Percentiles rank a stretch among this genome's conserved stretches.
phyloP scores from a whole-genome alignment of 2,888 invertebrate genomes.

The Mesorhabditis belari region DNA sequence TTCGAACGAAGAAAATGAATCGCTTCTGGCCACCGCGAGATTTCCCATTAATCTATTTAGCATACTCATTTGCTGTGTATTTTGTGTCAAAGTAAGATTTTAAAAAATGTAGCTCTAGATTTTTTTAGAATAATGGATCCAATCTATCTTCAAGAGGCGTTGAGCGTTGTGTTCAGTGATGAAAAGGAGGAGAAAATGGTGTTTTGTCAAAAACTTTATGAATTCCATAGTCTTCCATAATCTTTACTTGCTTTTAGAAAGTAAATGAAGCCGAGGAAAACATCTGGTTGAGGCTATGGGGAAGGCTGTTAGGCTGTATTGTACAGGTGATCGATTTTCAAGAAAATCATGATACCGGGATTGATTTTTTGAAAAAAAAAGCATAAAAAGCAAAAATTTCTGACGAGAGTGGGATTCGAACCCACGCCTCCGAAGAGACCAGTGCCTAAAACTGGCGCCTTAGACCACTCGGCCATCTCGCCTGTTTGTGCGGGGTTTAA shows the following conservation, averaged over 20 bases:
- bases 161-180: neutral
- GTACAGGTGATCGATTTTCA: no score
- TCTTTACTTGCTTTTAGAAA: no score
- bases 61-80: neutral
- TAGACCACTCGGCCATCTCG: slow-evolving; percentile 74
- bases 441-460: slow-evolving; percentile 85
- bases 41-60: neutral
- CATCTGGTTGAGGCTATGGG: no score
- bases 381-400: neutral
- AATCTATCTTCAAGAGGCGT: neutral
- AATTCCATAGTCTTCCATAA: no score
- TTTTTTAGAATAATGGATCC: neutral
- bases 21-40: neutral
- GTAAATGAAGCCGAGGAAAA: no score
- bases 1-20: neutral
- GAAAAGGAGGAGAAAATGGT: no score
- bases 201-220: no score
- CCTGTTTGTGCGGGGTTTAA: no score
- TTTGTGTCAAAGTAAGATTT: neutral
- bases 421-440: slow-evolving; percentile 63
- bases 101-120: neutral
- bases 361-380: no score
- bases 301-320: no score
- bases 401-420: slow-evolving; percentile 45
- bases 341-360: no score